Base-by-base conservation (phyloP, 2,888 invertebrate species). In the Gerosis bhagava region DNA sequence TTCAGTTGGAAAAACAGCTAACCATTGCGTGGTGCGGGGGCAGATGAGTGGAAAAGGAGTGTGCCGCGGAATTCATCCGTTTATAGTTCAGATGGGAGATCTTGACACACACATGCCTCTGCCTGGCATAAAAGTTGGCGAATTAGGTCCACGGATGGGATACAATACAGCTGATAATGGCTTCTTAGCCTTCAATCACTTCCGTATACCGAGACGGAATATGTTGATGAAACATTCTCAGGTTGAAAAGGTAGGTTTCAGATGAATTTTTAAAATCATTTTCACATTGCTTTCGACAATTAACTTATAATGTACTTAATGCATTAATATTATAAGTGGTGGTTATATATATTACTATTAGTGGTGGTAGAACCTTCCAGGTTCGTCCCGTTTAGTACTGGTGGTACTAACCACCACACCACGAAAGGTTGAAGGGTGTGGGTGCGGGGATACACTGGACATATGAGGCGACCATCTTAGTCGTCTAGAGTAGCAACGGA, bases 171-270 rank as follows among this genome's bases (percentile, higher is more conserved):
- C 94, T 13, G 97, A 98, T 68, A 98, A 98, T 78, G 98, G 98
- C 0, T 98, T 94, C 74, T 86, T 98, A 34, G 95, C 94, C 0
- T 94, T 98, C 48, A 91, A 96, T 36, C 90, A 96, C 59, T 94
- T 95, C 21, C 91, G 97, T 54, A 94, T 98, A 69, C 97, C 98
- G 0, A 90, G 97, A 29, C 91, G 92, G 7, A 88, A 96, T 59
- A 94, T 98, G 96, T 82, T 98, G 45, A 98, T 98, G 98, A 96
- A 95, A 77, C 95, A 97, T 81, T 93, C 95, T 32, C 91, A 96
- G 87, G 96, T 97, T 59, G 57, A 73, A 42, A 75, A 80, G 70
- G 80, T 78, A 37, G n/a, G n/a, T n/a, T n/a, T n/a, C n/a, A n/a
- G n/a, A n/a, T n/a, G n/a, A n/a, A n/a, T n/a, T n/a, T n/a, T n/a